Base-by-base conservation (phyloP, 2,888 invertebrate genomes). In the Drosophila borborema region DNA sequence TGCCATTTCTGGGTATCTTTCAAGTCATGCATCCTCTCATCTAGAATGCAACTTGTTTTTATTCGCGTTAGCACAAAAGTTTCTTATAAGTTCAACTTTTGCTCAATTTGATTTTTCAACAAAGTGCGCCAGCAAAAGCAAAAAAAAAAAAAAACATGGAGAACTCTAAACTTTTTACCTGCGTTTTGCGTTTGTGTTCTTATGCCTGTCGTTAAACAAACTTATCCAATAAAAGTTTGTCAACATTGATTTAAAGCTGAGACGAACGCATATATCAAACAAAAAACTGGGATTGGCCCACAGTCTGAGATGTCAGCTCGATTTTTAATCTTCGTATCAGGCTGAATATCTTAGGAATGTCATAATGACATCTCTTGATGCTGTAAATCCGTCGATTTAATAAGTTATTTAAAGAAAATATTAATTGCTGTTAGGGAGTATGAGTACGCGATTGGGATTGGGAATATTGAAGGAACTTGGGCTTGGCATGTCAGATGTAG, bases 151-250 rank as follows among this genome's bases (percentile, higher is more conserved):
- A 28, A 10, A 12, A 38, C 23, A 63, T 67, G 62, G 64, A 51
- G 41, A 82, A 80, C 74, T 85, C 79, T 80, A 74, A 75, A 79
- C 80, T 81, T 90, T 82, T 89, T 81, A 82, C 86, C 82, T 85
- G 71, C 67, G 67, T 59, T 79, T 70, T 73, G 58, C 67, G 53
- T 53, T 73, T 58, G 70, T 65, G 56, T 73, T 74, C 66, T 72
- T 77, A 72, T 68, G 74, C 75, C 80, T 84, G 87, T 90, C 89
- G 77, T 90, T 88, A 92, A 92, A 92, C 92, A 92, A 92, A 92
- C 92, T 92, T 92, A 92, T 92, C 92, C 92, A 92, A 92, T 92
- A 92, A 92, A 92, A 92, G 90, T 92, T 92, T 91, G 91, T 91
- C 91, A 92, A 91, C 91, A 91, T 92, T 91, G 91, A 92, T 92